phyloP scores from a whole-genome alignment of 2,888 invertebrate species.

The Melolontha melolontha region DNA sequence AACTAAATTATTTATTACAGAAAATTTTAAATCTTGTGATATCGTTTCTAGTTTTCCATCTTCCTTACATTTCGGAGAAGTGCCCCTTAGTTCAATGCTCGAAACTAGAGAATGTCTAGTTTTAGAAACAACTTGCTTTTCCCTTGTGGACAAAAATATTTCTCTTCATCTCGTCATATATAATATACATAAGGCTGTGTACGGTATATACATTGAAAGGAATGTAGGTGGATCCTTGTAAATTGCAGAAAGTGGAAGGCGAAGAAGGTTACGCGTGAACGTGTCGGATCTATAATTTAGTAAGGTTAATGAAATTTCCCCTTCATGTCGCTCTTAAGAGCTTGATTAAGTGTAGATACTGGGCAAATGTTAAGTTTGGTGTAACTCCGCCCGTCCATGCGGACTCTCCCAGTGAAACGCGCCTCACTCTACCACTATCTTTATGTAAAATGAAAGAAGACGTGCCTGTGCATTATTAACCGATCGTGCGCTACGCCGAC shows the following conservation, averaged over 20 bases:
- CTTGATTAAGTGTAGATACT: constrained; percentile 42
- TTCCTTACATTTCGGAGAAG: no score
- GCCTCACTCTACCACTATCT: constrained; percentile 27
- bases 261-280: constrained; percentile 30
- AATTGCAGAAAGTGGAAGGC: constrained; percentile 29
- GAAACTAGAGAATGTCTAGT: no score
- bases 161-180: not conserved
- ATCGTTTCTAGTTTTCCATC: no score
- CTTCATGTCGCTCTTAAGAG: constrained; percentile 38
- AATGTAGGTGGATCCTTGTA: constrained; percentile 21
- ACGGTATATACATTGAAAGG: constrained; percentile 8
- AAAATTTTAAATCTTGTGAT: no score
- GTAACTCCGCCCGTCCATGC: constrained; percentile 12
- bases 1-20: no score
- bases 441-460: constrained; percentile 38
- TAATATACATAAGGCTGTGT: constrained; percentile 3
- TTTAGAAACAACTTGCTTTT: no score
- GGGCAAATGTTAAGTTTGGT: constrained; percentile 36
- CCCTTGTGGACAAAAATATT: no score
- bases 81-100: no score
- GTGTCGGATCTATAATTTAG: constrained; percentile 42
- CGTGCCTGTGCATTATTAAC: constrained; percentile 36
- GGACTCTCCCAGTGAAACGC: constrained; percentile 9
- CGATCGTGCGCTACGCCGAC: constrained; percentile 22
- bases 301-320: constrained; percentile 42